Evolutionary conservation across 2,888 invertebrate genomes (phyloP), one percentile per base, ranked within the genome.

Genomic region (Volucella inanis): DNA sequence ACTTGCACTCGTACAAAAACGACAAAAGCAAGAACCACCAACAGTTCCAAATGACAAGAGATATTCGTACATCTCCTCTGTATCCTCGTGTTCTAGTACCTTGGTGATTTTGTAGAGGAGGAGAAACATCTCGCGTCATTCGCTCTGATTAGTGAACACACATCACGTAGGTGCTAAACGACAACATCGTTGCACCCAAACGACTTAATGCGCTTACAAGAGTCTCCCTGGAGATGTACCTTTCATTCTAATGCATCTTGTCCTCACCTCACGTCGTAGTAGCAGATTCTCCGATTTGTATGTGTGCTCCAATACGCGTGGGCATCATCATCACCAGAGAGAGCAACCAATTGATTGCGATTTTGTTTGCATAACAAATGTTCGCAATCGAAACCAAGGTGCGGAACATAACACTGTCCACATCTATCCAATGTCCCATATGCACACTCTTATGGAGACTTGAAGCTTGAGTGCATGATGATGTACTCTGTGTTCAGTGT

Each of bases 81-180:
- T 22, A 22, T 22, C 22, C 6, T 31, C 31, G 31, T 31, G 6
- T 31, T 6, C 6, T 31, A 31, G 31, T 31, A 31, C 6, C 31
- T 31, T 31, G 31, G 31, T 31, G 31, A 0, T 31, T 31, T 31
- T 31, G 18, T 10, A 55, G 31, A 71, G 18, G 10, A 62, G 14
- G 10, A 64, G 45, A 57, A 79, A 76, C 67, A 75, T 76, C 67
- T 62, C 80, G 76, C 85, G 76, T 85, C 85, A 80, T 77, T 80
- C 81, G 85, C 85, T 81, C 85, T 85, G 85, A 85, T 85, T 85
- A 85, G 85, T 81, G 85, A 85, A 85, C 85, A 85, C 85, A 85
- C 80, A 85, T 81, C 81, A 85, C 85, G 85, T 85, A 85, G 85
- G 85, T 85, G 85, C 85, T 85, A 85, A 85, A 81, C 76, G 85